These are phyloP conservation scores for Plagodis pulveraria DNA, from an alignment of 2,888 invertebrate genomes.

Conservation along the genomic window DNA sequence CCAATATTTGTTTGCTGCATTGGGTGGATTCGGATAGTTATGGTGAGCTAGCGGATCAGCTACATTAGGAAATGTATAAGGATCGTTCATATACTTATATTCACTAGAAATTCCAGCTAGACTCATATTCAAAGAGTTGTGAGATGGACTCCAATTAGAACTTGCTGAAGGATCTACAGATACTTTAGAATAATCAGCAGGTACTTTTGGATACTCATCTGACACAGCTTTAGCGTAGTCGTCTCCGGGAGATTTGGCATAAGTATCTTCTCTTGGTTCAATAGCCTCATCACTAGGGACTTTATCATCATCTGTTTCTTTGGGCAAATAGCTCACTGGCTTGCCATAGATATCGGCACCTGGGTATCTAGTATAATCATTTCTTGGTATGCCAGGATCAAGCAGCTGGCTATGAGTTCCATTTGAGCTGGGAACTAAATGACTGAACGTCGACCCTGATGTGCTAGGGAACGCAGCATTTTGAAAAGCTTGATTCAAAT, in stretches of 20 bases:
- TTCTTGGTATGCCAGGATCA: slow-evolving; percentile 78
- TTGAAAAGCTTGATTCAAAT: slow-evolving; percentile 84
- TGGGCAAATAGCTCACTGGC: slow-evolving; percentile 75
- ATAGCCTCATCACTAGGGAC: slow-evolving; percentile 69
- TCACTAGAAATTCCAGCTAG: slow-evolving; percentile 76
- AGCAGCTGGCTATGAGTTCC: slow-evolving; percentile 80
- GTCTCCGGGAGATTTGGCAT: slow-evolving; percentile 65
- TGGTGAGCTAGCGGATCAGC: slow-evolving; percentile 76
- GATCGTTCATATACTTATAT: slow-evolving; percentile 81
- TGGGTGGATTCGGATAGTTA: slow-evolving; percentile 74
- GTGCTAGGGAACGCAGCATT: slow-evolving; percentile 80
- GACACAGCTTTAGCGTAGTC: slow-evolving; percentile 75
- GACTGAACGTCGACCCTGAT: slow-evolving; percentile 73
- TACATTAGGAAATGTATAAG: slow-evolving; percentile 77
- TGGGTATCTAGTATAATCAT: slow-evolving; percentile 76
- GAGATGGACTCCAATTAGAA: slow-evolving; percentile 83
- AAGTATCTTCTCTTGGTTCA: slow-evolving; percentile 73
- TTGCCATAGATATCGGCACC: slow-evolving; percentile 73
- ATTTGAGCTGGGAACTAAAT: slow-evolving; percentile 78
- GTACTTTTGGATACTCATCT: slow-evolving; percentile 84
- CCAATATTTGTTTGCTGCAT: slow-evolving; percentile 79
- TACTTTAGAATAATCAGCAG: slow-evolving; percentile 80
- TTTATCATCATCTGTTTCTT: slow-evolving; percentile 75
- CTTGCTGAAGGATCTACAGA: slow-evolving; percentile 78
- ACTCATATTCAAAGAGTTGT: slow-evolving; percentile 79